Evolutionary conservation across 2,113 vertebrate genomes (phyloP), one percentile per base, ranked within the genome.

Genomic region (Paradoxurus hermaphroditus): DNA sequence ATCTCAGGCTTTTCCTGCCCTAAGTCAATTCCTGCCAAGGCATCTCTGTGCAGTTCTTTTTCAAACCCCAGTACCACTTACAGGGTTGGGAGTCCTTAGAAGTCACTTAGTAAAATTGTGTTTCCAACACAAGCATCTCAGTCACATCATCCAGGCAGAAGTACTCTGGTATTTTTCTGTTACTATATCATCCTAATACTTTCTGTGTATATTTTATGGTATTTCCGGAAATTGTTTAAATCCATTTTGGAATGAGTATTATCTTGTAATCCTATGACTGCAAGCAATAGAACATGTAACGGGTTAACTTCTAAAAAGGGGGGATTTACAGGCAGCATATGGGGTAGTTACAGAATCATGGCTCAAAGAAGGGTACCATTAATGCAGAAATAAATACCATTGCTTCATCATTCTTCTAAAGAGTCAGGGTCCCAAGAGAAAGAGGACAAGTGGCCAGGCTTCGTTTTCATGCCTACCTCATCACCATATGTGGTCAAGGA

Each of bases 141-240:
- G 29, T 4, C 5, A 27, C 0, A 7, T 14, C 36, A 73, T 34
- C 4, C 13, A 16, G n/a, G 49, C 1, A 23, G 12, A 78, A 79
- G 9, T 2, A 65, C 1, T 25, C 25, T 21, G 14, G 3, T 36
- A 15, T 23, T 36, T 73, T 27, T 23, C 13, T 18, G 16, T 18
- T 51, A 39, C 62, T 23, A 84, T 31, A 36, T 29, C 7, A 41
- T 4, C 11, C n/a, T 85, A 18, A 7, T 89, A 65, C 19, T 51
- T 34, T 23, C 34, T 36, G 2, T 34, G 14, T 65, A 21, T 91
- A 25, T 92, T 88, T 84, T 44, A 8, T 46, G 62, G 15, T 49
- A 41, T 51, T 39, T 65, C 51, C 14, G 39, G 4, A 56, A 70
- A n/a, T 29, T 78, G 2, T 53, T 51, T 72, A 83, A 51, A 78